A percentile compares a stretch with the other conserved stretches of the same genome.
phyloP scores from a whole-genome alignment of 2,113 vertebrate species.

The Peromyscus leucopus region DNA sequence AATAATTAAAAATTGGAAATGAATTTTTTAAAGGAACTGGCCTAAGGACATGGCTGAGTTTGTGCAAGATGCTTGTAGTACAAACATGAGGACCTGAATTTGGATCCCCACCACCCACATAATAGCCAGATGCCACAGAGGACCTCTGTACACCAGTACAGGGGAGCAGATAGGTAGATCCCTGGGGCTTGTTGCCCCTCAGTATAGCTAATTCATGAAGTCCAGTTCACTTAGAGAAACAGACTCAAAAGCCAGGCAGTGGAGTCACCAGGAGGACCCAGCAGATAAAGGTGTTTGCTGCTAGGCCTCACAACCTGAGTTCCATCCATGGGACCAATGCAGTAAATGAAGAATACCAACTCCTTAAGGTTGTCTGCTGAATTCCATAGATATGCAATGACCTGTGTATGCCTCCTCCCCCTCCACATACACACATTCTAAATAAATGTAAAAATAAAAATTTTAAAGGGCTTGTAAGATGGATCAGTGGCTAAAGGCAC shows the following conservation, averaged over 20 bases:
- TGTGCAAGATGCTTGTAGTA: not conserved
- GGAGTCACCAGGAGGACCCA: not conserved
- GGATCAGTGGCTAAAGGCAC: not conserved
- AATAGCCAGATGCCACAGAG: not conserved
- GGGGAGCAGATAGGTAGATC: too few relatives aligned
- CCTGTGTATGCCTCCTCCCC: too few relatives aligned
- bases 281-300: not conserved
- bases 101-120: too few relatives aligned
- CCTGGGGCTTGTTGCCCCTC: not conserved
- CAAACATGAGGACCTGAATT: not conserved
- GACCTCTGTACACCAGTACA: not conserved
- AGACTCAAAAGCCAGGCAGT: not conserved
- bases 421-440: not conserved
- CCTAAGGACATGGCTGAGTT: not conserved
- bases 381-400: not conserved
- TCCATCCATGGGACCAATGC: not conserved
- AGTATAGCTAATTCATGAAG: not conserved
- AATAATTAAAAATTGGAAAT: constrained; percentile 47
- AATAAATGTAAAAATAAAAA: not conserved
- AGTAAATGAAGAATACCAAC: not conserved
- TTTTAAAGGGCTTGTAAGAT: not conserved
- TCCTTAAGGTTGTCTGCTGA: not conserved
- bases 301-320: not conserved
- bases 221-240: not conserved
- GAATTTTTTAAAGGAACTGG: not conserved